These are phyloP conservation scores for Tetrax tetrax DNA, from an alignment of 2,113 vertebrate genomes.

Conservation along the genomic window DNA sequence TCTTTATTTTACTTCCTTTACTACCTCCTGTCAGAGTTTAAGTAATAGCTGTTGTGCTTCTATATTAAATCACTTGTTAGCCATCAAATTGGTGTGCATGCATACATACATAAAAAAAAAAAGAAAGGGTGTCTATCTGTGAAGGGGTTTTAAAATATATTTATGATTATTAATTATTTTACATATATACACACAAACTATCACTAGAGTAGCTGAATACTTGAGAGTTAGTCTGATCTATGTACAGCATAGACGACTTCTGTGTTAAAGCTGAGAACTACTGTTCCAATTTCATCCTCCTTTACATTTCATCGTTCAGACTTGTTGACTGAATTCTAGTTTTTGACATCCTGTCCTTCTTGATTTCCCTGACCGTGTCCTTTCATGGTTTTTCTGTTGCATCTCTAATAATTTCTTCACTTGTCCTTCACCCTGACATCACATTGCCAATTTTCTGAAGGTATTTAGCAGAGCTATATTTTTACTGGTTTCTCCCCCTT, in stretches of 20 bases:
- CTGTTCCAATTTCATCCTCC: neutral
- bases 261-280: neutral
- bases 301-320: neutral
- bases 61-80: neutral
- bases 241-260: neutral
- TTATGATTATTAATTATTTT: neutral
- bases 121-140: neutral
- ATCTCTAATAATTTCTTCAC: neutral
- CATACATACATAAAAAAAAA: no score
- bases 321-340: neutral
- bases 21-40: neutral
- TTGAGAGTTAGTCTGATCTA: neutral
- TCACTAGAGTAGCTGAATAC: neutral
- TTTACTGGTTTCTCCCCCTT: neutral
- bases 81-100: neutral
- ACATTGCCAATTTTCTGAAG: neutral
- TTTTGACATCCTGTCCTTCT: constrained; percentile 18
- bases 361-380: neutral
- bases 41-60: neutral
- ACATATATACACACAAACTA: neutral
- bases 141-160: neutral
- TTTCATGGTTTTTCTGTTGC: neutral
- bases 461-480: neutral
- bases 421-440: neutral
- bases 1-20: neutral